Percentiles rank a stretch among this genome's conserved stretches.
Evolutionary conservation across 2,797 vertebrate genomes (phyloP).

Genomic region (Pipistrellus pygmaeus): DNA sequence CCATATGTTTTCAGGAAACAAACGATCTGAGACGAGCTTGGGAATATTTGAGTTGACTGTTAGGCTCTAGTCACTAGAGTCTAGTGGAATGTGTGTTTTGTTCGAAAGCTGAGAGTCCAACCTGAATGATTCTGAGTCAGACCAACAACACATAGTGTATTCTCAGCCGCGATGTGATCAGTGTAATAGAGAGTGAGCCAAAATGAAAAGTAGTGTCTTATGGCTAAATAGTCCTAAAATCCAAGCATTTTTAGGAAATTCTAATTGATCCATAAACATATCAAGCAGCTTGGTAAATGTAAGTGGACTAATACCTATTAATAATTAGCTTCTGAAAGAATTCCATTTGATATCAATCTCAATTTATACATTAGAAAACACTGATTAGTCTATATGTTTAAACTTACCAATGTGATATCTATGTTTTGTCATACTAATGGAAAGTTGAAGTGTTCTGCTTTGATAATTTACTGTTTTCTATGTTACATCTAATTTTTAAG

Average conservation of each 20-base stretch:
- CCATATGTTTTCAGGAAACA: constrained; percentile 29
- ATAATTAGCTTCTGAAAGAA: background rate
- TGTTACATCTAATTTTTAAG: constrained; percentile 27
- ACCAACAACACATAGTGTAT: background rate
- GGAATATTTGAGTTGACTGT: background rate
- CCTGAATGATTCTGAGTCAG: constrained; percentile 11
- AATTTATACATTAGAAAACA: constrained; percentile 17
- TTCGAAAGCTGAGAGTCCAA: constrained; percentile 19
- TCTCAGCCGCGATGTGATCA: background rate
- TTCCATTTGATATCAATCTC: constrained; percentile 37
- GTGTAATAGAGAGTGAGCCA: constrained; percentile 57
- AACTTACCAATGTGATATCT: constrained; percentile 13
- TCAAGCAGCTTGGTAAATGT: constrained; percentile 20
- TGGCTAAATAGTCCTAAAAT: constrained; percentile 27
- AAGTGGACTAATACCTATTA: constrained; percentile 7
- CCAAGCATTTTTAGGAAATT: constrained; percentile 34
- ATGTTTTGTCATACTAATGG: constrained; percentile 28
- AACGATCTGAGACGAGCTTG: background rate
- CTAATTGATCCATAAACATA: background rate
- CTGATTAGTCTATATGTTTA: background rate
- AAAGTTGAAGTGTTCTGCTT: constrained; percentile 8
- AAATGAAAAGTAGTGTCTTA: background rate
- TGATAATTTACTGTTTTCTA: background rate
- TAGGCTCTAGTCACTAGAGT: constrained; percentile 26
- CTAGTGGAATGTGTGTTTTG: constrained; percentile 30